phyloP scores from a whole-genome alignment of 2,888 invertebrate genomes.

The Drosophila lutescens region DNA sequence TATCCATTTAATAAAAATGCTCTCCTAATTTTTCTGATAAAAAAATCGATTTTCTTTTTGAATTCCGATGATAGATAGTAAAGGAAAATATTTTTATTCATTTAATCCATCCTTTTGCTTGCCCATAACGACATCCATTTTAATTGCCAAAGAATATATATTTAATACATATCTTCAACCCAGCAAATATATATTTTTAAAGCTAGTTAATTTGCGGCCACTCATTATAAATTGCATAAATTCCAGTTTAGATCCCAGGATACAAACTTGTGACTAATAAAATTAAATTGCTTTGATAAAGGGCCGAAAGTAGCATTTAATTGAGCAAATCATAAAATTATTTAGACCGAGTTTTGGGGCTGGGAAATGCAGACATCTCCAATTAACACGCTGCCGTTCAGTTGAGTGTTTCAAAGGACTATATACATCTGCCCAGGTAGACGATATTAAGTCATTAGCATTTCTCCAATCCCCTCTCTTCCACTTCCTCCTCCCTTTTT shows the following conservation, averaged over 20 bases:
- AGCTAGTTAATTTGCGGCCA: background rate
- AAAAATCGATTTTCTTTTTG: no score
- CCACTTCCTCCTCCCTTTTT: background rate
- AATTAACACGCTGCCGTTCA: slow-evolving; percentile 32
- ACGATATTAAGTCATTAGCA: slow-evolving; percentile 46
- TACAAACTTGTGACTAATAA: slow-evolving; percentile 1
- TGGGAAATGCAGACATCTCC: slow-evolving; percentile 23
- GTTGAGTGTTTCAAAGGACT: slow-evolving; percentile 32
- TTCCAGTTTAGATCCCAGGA: background rate
- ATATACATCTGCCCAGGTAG: slow-evolving; percentile 24
- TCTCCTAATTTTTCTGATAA: no score
- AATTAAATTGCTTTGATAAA: slow-evolving; percentile 23
- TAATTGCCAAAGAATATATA: background rate
- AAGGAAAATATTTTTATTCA: background rate
- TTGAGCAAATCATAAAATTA: slow-evolving; percentile 38
- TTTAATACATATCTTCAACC: background rate
- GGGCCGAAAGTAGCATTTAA: slow-evolving; percentile 27
- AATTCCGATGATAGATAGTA: no score
- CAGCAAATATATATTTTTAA: background rate
- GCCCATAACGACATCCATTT: background rate
- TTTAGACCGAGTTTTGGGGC: slow-evolving; percentile 21
- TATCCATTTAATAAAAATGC: background rate
- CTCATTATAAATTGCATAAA: background rate
- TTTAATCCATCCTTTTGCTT: background rate
- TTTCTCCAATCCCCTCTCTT: slow-evolving; percentile 24